Evolutionary conservation across 2,797 vertebrate genomes (phyloP).

Genomic region (Odontamblyopus lacepedii): DNA sequence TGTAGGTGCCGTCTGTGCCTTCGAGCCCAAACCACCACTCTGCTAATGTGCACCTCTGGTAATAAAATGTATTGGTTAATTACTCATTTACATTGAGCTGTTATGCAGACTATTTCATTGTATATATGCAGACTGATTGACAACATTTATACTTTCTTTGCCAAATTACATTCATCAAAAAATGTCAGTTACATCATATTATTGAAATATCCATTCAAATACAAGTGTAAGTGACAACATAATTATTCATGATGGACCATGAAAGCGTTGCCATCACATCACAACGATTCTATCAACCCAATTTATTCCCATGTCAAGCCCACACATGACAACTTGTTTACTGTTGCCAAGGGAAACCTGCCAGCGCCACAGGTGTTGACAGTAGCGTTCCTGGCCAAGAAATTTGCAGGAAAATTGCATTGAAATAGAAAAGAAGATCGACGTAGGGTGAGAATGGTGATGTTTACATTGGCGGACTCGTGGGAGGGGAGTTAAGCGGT

Average conservation of each 20-base stretch:
- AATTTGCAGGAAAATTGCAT: background rate
- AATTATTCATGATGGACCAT: slow-evolving; percentile 41
- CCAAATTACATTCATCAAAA: no score
- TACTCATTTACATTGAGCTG: no score
- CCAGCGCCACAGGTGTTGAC: slow-evolving; percentile 23
- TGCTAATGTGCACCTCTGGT: no score
- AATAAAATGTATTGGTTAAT: no score
- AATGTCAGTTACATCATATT: background rate
- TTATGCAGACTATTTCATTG: no score
- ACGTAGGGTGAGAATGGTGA: slow-evolving; percentile 14
- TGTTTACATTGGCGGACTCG: slow-evolving; percentile 43
- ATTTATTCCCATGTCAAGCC: slow-evolving; percentile 39
- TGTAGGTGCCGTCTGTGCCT: no score
- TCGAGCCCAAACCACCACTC: background rate
- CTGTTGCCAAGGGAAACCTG: slow-evolving; percentile 21
- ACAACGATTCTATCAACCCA: slow-evolving; percentile 25
- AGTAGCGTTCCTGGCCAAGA: slow-evolving; percentile 8
- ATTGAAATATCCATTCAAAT: slow-evolving; percentile 7
- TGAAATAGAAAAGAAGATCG: slow-evolving; percentile 14
- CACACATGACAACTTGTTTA: slow-evolving; percentile 26
- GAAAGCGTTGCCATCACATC: slow-evolving; percentile 46
- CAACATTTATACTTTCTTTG: no score
- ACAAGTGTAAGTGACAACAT: slow-evolving; percentile 50
- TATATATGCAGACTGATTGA: no score
- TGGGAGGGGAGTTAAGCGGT: slow-evolving; percentile 30